Percentiles rank a stretch among this genome's conserved stretches.
phyloP scores from a whole-genome alignment of 2,888 invertebrate genomes.

The Cosmorhoe ocellata region DNA sequence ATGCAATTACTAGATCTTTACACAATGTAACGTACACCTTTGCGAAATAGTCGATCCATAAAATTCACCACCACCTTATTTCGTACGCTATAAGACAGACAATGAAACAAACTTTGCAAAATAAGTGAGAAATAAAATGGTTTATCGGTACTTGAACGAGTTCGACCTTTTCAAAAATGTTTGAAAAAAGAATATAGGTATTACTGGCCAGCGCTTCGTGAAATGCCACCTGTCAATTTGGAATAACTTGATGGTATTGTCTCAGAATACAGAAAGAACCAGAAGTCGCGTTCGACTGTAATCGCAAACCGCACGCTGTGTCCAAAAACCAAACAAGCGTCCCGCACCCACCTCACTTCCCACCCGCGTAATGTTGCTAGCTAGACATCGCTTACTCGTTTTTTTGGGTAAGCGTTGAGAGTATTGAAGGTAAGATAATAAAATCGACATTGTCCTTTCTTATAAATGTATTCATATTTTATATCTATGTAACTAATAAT shows the following conservation, averaged over 20 bases:
- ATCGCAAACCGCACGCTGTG: too few relatives aligned
- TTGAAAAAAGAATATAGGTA: constrained; percentile 54
- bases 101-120: constrained; percentile 22
- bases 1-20: constrained; percentile 60
- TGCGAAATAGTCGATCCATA: not conserved
- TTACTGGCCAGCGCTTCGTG: constrained; percentile 50
- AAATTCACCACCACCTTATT: not conserved
- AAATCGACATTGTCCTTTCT: too few relatives aligned
- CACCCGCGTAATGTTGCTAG: too few relatives aligned
- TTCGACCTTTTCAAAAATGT: constrained; percentile 59
- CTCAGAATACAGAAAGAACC: too few relatives aligned
- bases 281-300: too few relatives aligned
- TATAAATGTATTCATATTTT: too few relatives aligned
- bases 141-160: not conserved
- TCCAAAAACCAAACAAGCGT: too few relatives aligned
- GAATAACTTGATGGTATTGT: constrained; percentile 41
- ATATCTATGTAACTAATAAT: too few relatives aligned
- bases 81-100: not conserved
- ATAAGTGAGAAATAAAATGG: not conserved
- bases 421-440: too few relatives aligned
- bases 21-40: constrained; percentile 42
- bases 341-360: too few relatives aligned
- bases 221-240: constrained; percentile 64
- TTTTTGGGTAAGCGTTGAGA: too few relatives aligned
- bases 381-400: too few relatives aligned